A percentile compares a stretch with the other conserved stretches of the same genome.
Evolutionary conservation across 2,113 vertebrate species (phyloP).

Genomic region (Osmerus mordax): DNA sequence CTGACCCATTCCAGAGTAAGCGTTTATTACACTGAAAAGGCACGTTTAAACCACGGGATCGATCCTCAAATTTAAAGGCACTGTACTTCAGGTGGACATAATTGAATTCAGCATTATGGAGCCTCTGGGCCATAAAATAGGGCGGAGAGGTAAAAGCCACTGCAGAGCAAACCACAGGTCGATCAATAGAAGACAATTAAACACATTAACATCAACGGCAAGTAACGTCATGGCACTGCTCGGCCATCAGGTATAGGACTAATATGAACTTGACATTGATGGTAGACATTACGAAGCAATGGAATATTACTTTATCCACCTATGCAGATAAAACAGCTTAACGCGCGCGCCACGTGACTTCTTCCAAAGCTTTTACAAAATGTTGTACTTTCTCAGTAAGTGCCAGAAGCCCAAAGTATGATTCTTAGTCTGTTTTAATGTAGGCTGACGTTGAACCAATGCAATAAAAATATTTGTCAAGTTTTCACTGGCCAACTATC

Average conservation of each 20-base stretch:
- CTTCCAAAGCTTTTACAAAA: conserved; percentile 48
- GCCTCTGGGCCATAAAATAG: conserved; percentile 65
- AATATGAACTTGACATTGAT: conserved; percentile 68
- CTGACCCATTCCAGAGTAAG: conserved; percentile 25
- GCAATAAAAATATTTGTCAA: conserved; percentile 41
- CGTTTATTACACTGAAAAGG: conserved; percentile 59
- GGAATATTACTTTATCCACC: conserved; percentile 64
- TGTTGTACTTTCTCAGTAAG: conserved; percentile 64
- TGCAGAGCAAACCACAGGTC: conserved; percentile 58
- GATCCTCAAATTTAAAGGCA: conserved; percentile 64
- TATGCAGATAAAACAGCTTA: conserved; percentile 60
- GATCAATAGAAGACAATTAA: conserved; percentile 78
- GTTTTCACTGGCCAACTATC: conserved; percentile 42
- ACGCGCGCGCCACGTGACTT: conserved; percentile 50
- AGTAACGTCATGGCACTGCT: conserved; percentile 37
- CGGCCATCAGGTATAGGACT: conserved; percentile 50
- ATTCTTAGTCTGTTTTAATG: conserved; percentile 56
- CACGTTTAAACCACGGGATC: conserved; percentile 57
- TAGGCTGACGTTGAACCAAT: conserved; percentile 49
- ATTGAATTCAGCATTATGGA: conserved; percentile 70
- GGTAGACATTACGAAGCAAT: conserved; percentile 55
- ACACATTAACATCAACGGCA: conserved; percentile 73
- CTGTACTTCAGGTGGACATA: conserved; percentile 68
- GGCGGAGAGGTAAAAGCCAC: conserved; percentile 42
- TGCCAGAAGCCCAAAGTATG: conserved; percentile 63